Evolutionary conservation across 1,140 invertebrate genomes (phyloP).

Genomic region (Coenobita brevimanus): DNA sequence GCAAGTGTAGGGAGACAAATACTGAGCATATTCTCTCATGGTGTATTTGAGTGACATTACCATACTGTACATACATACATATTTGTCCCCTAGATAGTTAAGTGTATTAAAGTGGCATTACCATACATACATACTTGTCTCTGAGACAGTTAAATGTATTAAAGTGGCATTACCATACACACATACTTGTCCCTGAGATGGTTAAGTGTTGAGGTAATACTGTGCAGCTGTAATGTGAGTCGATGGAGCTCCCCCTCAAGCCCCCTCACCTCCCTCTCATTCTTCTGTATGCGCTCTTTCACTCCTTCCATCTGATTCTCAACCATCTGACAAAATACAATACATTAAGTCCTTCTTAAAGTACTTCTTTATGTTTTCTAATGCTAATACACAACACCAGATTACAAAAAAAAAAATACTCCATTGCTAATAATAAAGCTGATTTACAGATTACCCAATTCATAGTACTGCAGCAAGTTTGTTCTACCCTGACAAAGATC

Average conservation of each 20-base stretch:
- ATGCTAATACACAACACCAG: background rate
- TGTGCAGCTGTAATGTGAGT: slow-evolving; percentile 30
- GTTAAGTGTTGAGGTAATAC: slow-evolving; percentile 20
- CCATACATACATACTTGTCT: slow-evolving; percentile 38
- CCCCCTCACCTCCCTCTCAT: background rate
- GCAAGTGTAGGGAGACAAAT: too few species aligned
- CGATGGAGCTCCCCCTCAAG: slow-evolving; percentile 38
- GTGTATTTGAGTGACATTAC: too few species aligned
- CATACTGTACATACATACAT: background rate
- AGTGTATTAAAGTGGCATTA: too few species aligned
- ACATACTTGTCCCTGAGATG: slow-evolving; percentile 55
- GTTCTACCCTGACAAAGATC: too few species aligned
- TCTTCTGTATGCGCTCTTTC: background rate
- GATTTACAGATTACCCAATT: too few species aligned
- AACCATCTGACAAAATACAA: slow-evolving; percentile 9
- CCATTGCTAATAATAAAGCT: too few species aligned
- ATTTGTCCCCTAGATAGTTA: slow-evolving; percentile 53
- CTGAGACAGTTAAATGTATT: too few species aligned
- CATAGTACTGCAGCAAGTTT: too few species aligned
- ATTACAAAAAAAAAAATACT: background rate
- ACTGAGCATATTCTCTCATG: too few species aligned
- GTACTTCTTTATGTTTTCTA: too few species aligned
- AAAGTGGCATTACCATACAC: too few species aligned
- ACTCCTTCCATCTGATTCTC: slow-evolving; percentile 34
- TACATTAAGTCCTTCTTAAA: background rate